Conservation (phyloP, 2,113 vertebrate genomes). For the Synchiropus splendidus region DNA sequence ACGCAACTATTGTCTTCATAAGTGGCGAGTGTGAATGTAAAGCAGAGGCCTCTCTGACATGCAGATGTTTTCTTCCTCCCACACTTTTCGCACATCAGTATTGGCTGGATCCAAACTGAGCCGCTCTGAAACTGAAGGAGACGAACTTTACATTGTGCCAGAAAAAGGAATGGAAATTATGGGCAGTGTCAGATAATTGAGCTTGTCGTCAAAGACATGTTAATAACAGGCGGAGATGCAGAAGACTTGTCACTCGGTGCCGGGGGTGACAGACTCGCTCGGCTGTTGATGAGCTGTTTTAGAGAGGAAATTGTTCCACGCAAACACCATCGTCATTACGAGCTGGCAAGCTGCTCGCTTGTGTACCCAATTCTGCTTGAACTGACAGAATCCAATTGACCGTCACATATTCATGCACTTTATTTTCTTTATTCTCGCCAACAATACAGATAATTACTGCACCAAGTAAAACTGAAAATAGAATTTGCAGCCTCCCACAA, state of each 20-base stretch:
- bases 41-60: conserved; percentile 41
- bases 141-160: conserved; percentile 77
- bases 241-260: conserved; percentile 73
- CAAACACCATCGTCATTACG: conserved; percentile 75
- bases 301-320: conserved; percentile 75
- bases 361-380: conserved; percentile 74
- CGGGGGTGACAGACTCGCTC: conserved; percentile 75
- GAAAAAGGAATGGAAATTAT: conserved; percentile 76
- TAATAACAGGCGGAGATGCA: conserved; percentile 75
- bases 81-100: conserved; percentile 69
- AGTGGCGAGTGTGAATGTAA: too few relatives aligned
- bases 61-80: conserved; percentile 65
- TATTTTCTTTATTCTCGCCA: conserved; percentile 77
- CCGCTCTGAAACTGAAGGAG: conserved; percentile 71
- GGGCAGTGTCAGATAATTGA: conserved; percentile 80
- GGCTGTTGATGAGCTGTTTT: conserved; percentile 76
- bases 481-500: conserved; percentile 68
- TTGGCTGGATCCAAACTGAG: conserved; percentile 65
- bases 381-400: conserved; percentile 81
- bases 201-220: conserved; percentile 78
- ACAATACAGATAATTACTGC: conserved; percentile 79
- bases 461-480: conserved; percentile 76
- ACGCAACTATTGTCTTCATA: too few relatives aligned
- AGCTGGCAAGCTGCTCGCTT: conserved; percentile 69
- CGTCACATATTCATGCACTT: conserved; percentile 76